Conservation (phyloP, 2,797 vertebrate species). For the Aeoliscus strigatus region DNA sequence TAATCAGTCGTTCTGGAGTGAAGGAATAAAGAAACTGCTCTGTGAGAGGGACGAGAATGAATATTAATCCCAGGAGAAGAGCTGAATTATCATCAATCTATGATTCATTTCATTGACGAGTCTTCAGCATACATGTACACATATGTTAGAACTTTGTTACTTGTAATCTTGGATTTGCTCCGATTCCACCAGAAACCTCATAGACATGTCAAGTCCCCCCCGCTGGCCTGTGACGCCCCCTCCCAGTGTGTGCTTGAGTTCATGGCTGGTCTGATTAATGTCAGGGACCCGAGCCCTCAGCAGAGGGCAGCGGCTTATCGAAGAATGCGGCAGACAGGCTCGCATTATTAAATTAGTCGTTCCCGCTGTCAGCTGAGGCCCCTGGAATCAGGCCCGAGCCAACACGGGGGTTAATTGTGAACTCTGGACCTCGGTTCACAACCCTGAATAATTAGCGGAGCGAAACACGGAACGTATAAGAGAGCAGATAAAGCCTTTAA, state of each 20-base stretch:
- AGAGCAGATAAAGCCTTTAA: slow-evolving; percentile 12
- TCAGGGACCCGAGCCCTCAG: slow-evolving; percentile 39
- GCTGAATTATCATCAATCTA: too few relatives aligned
- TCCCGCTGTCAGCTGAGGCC: slow-evolving; percentile 61
- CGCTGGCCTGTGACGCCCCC: slow-evolving; percentile 23
- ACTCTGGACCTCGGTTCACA: slow-evolving; percentile 35
- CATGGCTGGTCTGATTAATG: slow-evolving; percentile 40
- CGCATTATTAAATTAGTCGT: slow-evolving; percentile 57
- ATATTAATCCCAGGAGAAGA: too few relatives aligned
- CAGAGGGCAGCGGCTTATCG: slow-evolving; percentile 51
- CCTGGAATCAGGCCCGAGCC: slow-evolving; percentile 40
- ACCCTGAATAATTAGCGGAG: slow-evolving; percentile 37
- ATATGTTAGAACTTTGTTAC: too few relatives aligned
- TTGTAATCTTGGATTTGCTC: too few relatives aligned
- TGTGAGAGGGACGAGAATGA: too few relatives aligned
- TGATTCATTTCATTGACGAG: too few relatives aligned
- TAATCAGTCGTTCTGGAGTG: too few relatives aligned
- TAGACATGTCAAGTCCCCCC: slow-evolving; percentile 16
- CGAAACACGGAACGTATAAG: slow-evolving; percentile 18
- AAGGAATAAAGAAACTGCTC: too few relatives aligned
- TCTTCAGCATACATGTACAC: too few relatives aligned
- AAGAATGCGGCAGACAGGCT: slow-evolving; percentile 44
- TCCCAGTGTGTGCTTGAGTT: slow-evolving; percentile 37
- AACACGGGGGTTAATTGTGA: slow-evolving; percentile 48
- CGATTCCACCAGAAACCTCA: too few relatives aligned